Percentiles rank a stretch among this genome's conserved stretches.
phyloP scores from a whole-genome alignment of 2,888 invertebrate species.

The Cephus pulcher region DNA sequence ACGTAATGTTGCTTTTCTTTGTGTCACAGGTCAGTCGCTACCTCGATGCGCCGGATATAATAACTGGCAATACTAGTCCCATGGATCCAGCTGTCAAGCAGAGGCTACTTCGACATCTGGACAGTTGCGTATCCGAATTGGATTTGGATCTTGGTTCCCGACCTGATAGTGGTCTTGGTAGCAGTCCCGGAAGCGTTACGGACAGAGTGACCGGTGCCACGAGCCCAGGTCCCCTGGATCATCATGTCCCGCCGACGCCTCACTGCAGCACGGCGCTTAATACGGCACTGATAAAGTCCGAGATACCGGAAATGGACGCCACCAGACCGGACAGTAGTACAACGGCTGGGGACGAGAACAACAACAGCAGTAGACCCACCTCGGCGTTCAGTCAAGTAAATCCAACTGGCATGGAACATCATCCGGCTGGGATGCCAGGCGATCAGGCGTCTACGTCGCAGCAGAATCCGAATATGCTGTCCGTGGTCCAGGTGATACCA shows the following conservation, averaged over 20 bases:
- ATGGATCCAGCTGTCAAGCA: conserved; percentile 72
- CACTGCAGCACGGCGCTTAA: conserved; percentile 62
- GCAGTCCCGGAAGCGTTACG: conserved; percentile 63
- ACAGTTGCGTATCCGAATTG: conserved; percentile 73
- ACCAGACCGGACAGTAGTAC: conserved; percentile 65
- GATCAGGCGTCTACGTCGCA: conserved; percentile 50
- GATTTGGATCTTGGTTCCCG: conserved; percentile 70
- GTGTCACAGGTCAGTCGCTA: conserved; percentile 68
- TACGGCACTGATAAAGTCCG: conserved; percentile 42
- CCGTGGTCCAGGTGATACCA: conserved; percentile 68
- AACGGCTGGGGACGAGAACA: conserved; percentile 66
- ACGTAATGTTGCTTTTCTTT: neutral
- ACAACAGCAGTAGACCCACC: conserved; percentile 63
- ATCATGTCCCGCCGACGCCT: conserved; percentile 60
- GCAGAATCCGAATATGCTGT: conserved; percentile 62
- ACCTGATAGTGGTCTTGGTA: conserved; percentile 62
- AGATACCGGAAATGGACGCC: conserved; percentile 49
- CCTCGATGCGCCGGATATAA: conserved; percentile 73
- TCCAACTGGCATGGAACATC: conserved; percentile 46
- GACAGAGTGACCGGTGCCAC: conserved; percentile 55
- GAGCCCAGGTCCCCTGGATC: conserved; percentile 57
- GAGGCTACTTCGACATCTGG: conserved; percentile 71
- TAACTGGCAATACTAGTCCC: conserved; percentile 69
- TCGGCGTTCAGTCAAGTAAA: conserved; percentile 57
- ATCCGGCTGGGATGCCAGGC: conserved; percentile 39